A percentile compares a stretch with the other conserved stretches of the same genome.
These are phyloP conservation scores for Nothura maculosa DNA, from an alignment of 2,797 vertebrate species.

Conservation along the genomic window DNA sequence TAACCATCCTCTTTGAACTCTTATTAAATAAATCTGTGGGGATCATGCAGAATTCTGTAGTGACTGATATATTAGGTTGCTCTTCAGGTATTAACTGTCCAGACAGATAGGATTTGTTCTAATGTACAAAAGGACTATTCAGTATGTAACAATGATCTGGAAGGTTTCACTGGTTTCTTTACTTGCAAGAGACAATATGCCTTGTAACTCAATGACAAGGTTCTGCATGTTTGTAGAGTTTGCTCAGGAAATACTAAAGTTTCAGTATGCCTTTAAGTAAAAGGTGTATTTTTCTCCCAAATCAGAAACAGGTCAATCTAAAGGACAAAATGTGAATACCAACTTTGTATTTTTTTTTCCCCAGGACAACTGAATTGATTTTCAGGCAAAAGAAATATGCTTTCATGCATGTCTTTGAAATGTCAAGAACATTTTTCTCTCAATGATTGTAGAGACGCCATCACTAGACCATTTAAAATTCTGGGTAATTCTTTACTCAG, in stretches of 20 bases:
- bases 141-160: not conserved
- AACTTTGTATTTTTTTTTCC: not conserved
- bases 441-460: not conserved
- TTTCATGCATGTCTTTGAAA: not conserved
- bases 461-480: not conserved
- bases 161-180: not conserved
- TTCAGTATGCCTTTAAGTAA: not conserved
- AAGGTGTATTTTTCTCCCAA: not conserved
- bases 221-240: not conserved
- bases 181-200: not conserved
- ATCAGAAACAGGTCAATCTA: not conserved
- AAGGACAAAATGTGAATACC: not conserved
- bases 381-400: not conserved
- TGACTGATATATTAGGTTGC: constrained; percentile 18
- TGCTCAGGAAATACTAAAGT: not conserved
- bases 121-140: not conserved
- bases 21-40: constrained; percentile 5
- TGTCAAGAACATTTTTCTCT: constrained; percentile 5
- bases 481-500: not conserved
- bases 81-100: not conserved
- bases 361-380: not conserved
- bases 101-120: not conserved
- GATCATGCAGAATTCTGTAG: not conserved
- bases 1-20: not conserved
- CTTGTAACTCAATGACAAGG: not conserved